Conservation (phyloP, 2,113 vertebrate genomes). For the Rhabdornis inornatus region DNA sequence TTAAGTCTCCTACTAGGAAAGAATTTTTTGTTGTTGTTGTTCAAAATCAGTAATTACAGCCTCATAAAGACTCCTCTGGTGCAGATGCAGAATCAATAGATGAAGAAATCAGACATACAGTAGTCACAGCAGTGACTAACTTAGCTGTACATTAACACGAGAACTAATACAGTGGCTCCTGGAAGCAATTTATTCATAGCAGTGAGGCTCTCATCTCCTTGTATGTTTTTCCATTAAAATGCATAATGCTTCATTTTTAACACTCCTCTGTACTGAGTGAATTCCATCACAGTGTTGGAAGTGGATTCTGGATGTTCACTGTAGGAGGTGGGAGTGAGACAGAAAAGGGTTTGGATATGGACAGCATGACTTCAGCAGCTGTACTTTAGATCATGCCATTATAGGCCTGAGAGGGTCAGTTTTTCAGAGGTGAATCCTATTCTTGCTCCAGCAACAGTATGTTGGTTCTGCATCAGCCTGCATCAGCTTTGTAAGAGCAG, state of each 20-base stretch:
- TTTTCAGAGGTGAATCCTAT: background rate
- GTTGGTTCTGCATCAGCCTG: background rate
- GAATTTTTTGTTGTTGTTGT: background rate
- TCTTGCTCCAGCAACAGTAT: background rate
- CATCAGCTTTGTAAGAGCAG: background rate
- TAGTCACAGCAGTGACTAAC: background rate
- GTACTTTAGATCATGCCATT: fast-evolving
- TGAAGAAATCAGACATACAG: background rate
- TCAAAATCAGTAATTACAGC: slow-evolving; percentile 39
- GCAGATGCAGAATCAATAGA: slow-evolving; percentile 32
- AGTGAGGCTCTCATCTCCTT: background rate
- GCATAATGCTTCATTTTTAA: background rate
- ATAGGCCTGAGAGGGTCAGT: background rate
- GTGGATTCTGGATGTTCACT: background rate
- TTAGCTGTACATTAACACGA: background rate
- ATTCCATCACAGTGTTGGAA: background rate
- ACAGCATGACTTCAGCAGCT: too few species aligned
- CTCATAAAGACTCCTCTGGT: background rate
- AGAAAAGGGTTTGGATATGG: background rate
- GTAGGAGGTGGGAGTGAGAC: background rate
- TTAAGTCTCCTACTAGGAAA: background rate
- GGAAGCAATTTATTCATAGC: slow-evolving; percentile 37
- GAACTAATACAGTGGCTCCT: slow-evolving; percentile 4
- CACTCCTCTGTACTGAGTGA: background rate
- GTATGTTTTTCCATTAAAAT: background rate